These are phyloP conservation scores for Ochotona curzoniae DNA, from an alignment of 2,113 vertebrate species.

Conservation along the genomic window DNA sequence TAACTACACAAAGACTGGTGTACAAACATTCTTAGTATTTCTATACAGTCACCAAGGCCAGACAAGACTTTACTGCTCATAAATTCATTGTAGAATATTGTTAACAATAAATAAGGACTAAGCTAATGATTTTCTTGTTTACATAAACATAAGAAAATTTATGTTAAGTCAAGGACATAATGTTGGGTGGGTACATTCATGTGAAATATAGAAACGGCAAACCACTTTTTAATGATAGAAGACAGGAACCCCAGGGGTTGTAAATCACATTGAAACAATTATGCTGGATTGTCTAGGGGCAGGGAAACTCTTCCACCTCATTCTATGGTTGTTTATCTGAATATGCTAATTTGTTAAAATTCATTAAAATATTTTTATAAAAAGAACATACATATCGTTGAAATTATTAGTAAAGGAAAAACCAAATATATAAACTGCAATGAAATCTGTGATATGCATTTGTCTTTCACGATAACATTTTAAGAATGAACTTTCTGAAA, in stretches of 20 bases:
- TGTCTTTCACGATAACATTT: neutral
- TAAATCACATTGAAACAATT: neutral
- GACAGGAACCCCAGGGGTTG: rapidly evolving
- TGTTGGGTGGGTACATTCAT: neutral
- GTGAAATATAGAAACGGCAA: neutral
- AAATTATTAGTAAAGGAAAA: neutral
- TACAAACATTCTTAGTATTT: neutral
- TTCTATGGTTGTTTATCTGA: neutral
- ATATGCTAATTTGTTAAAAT: neutral
- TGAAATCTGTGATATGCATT: neutral
- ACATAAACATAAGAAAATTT: neutral
- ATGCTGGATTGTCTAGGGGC: neutral
- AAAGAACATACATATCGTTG: neutral
- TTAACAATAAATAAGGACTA: neutral
- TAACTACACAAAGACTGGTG: neutral
- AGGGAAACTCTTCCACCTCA: neutral
- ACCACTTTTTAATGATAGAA: neutral
- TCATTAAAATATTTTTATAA: neutral
- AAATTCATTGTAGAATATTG: neutral
- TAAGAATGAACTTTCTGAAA: neutral
- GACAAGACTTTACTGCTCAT: too few species aligned
- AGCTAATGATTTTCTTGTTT: neutral
- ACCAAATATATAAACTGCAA: neutral
- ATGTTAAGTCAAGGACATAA: neutral
- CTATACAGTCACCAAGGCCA: neutral